phyloP scores from a whole-genome alignment of 2,888 invertebrate species.

The Phengaris alcon region DNA sequence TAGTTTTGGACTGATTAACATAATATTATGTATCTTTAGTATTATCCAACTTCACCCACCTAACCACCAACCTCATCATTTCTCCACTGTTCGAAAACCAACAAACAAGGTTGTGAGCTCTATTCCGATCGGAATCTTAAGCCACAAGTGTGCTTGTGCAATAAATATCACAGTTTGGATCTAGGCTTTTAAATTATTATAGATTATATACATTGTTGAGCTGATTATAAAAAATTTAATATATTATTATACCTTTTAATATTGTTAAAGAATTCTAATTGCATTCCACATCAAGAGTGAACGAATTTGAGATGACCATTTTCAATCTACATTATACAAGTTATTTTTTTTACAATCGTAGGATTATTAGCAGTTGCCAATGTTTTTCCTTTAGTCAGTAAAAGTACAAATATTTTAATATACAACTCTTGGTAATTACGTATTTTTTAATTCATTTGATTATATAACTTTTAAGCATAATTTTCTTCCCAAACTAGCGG shows the following conservation, averaged over 20 bases:
- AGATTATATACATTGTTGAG: slow-evolving; percentile 83
- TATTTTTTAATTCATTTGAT: slow-evolving; percentile 76
- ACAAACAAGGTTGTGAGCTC: slow-evolving; percentile 79
- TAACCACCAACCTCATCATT: slow-evolving; percentile 48
- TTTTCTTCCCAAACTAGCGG: slow-evolving; percentile 65
- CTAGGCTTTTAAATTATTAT: slow-evolving; percentile 81
- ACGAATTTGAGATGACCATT: slow-evolving; percentile 79
- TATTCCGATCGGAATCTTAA: slow-evolving; percentile 76
- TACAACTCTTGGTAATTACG: slow-evolving; percentile 80
- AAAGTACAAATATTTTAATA: slow-evolving; percentile 89
- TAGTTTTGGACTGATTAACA: neutral
- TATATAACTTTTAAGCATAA: slow-evolving; percentile 77
- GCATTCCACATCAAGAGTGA: slow-evolving; percentile 80
- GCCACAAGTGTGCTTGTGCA: slow-evolving; percentile 81
- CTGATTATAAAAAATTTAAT: slow-evolving; percentile 81
- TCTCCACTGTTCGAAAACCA: slow-evolving; percentile 64
- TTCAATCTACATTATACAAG: slow-evolving; percentile 79
- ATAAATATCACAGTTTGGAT: slow-evolving; percentile 81
- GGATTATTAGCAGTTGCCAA: slow-evolving; percentile 79
- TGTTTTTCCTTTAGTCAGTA: slow-evolving; percentile 88
- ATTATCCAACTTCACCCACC: slow-evolving; percentile 53
- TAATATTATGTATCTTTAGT: slow-evolving; percentile 31
- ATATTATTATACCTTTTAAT: slow-evolving; percentile 81
- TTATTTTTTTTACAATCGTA: slow-evolving; percentile 77
- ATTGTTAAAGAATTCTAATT: slow-evolving; percentile 81